Percentiles rank a stretch among this genome's conserved stretches.
Conservation (phyloP, 2,888 invertebrate genomes). For the Branchipolynoe longqiensis region DNA sequence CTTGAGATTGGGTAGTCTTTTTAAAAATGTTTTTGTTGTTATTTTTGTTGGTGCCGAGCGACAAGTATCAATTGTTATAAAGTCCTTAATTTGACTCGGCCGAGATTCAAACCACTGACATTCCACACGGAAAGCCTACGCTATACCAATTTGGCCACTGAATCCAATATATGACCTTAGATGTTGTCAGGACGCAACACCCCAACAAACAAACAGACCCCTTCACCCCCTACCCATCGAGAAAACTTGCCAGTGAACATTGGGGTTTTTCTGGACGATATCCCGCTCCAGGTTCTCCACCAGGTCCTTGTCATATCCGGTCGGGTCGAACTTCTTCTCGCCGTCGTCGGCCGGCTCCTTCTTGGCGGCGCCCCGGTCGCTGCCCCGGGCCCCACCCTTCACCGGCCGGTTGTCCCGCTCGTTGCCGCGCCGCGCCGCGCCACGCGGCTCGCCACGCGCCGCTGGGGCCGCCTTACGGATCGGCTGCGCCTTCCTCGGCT, state of each 20-base stretch:
- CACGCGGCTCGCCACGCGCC: neutral
- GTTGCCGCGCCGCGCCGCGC: neutral
- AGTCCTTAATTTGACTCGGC: no score
- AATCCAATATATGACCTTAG: no score
- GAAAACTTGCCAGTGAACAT: slow-evolving; percentile 96
- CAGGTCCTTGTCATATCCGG: slow-evolving; percentile 92
- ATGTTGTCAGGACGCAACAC: no score
- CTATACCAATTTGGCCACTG: no score
- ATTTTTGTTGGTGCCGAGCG: no score
- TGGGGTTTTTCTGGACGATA: slow-evolving; percentile 97
- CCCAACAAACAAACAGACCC: no score
- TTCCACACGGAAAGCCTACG: no score
- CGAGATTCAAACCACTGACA: no score
- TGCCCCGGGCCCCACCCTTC: slow-evolving; percentile 17
- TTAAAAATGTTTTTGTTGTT: no score
- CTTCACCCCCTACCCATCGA: no score
- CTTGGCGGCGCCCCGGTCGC: neutral
- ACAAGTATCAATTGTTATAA: no score
- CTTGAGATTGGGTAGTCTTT: no score
- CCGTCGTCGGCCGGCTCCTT: slow-evolving; percentile 69
- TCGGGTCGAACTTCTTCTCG: slow-evolving; percentile 91
- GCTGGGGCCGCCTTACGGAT: slow-evolving; percentile 50
- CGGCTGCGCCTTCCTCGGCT: slow-evolving; percentile 62
- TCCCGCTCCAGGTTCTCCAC: slow-evolving; percentile 97
- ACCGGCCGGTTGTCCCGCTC: slow-evolving; percentile 28